Evolutionary conservation across 2,888 invertebrate genomes (phyloP), one percentile per base, ranked within the genome.

Genomic region (Cosmia trapezina): DNA sequence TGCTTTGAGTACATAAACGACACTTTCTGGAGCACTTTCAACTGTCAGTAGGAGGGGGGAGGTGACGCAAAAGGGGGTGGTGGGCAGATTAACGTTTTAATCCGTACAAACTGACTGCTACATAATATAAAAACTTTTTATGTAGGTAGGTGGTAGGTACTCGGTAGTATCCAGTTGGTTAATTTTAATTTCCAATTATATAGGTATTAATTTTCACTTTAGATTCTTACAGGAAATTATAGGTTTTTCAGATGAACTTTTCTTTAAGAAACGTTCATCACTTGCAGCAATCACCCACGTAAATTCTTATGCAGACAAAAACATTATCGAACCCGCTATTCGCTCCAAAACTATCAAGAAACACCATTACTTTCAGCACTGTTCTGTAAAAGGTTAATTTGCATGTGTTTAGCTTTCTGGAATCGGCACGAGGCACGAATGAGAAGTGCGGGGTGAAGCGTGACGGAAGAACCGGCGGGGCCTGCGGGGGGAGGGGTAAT

Each of bases 1-100:
- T 95, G 95, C 96, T 96, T 96, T 96, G 95, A 94, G 94, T 94
- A 95, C 93, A 95, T 96, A 96, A 96, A 96, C 96, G 96, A 95
- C 96, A 94, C 95, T 96, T 94, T 95, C 95, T 94, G 92, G 83
- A 94, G 94, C 93, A 93, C 94, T 95, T 94, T 94, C 91, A 89
- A 87, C 83, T 85, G 86, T 85, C 73, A 78, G 87, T 59, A 65
- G 33, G 67, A 66, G 70, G 70, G 51, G 88, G 62, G 86, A 28
- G 61, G 51, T 56, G 56, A 17, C 74, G 76, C 66, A 56, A 76
- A 81, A 76, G 83, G 81, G 87, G 82, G 81, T 71, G 76, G 76
- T 76, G 73, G 78, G 72, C 70, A 71, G 70, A 78, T 81, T 81
- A 86, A 80, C 74, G 78, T 73, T 84, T 81, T 84, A 86, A 86